Percentiles rank a stretch among this genome's conserved stretches.
phyloP scores from a whole-genome alignment of 2,113 vertebrate species.

The human region DNA sequence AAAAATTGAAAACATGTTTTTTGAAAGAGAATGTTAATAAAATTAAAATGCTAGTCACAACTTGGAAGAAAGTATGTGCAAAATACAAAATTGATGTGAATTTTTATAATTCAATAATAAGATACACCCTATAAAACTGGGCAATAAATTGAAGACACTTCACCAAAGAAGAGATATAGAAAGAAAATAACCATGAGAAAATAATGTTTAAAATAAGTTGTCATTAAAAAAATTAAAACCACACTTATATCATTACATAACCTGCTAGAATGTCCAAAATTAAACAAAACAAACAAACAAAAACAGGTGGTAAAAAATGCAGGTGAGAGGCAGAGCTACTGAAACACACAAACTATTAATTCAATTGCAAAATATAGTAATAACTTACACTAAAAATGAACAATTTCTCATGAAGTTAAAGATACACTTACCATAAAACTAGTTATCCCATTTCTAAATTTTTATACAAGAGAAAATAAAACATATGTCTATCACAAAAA shows the following conservation, averaged over 20 bases:
- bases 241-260: background rate
- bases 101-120: background rate
- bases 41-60: background rate
- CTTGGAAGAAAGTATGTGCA: background rate
- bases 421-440: background rate
- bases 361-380: background rate
- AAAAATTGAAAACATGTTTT: background rate
- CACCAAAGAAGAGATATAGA: background rate
- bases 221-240: background rate
- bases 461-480: background rate
- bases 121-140: background rate
- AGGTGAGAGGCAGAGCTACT: background rate
- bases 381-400: background rate
- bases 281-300: background rate
- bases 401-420: background rate
- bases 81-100: background rate
- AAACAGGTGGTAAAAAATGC: background rate
- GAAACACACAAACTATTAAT: background rate
- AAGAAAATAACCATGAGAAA: background rate
- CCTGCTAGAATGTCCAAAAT: background rate
- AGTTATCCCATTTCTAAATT: background rate
- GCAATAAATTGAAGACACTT: background rate
- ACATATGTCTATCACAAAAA: background rate
- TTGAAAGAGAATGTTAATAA: background rate
- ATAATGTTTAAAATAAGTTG: background rate